Base-by-base conservation (phyloP, 2,113 vertebrate genomes). In the Opisthocomus hoazin region DNA sequence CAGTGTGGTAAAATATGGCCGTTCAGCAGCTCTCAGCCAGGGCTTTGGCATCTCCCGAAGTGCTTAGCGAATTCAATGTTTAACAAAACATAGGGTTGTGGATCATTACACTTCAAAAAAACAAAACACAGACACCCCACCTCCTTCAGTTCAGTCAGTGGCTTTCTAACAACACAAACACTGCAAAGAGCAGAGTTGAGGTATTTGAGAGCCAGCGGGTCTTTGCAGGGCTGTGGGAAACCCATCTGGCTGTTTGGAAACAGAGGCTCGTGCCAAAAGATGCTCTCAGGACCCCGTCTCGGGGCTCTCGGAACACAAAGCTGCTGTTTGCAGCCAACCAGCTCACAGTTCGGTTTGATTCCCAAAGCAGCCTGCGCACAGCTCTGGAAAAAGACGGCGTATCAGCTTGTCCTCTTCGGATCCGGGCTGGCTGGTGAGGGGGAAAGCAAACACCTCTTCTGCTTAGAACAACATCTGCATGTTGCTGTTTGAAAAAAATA, bases 391-490 rank as follows among this genome's bases (percentile, higher is more conserved):
- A 73, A 66, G 50, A 32, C 0, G 0, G 46, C 2, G 5, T 36
- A 80, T 77, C 51, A 43, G 60, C 46, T 36, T 69, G 74, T 77
- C 48, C 57, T 77, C 69, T 41, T 48, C 53, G 63, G 89, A 80
- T 71, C 60, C 43, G 19, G 32, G 76, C 61, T 88, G 84, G 88
- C 69, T 85, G 60, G 45, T 21, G 4, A 76, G 50, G 73, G 30
- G 75, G 43, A 93, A 93, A 90, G 86, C 64, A 89, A 96, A 90
- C 77, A 78, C 58, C 69, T 73, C 88, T 75, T 80, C 71, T 88
- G 70, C 95, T 87, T 39, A 78, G 51, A 84, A 76, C 66, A 96
- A 96, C 96, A 96, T 94, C 94, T 95, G 95, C 82, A 61, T 12
- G 89, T 92, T 77, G 68, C 64, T 94, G 91, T 89, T 92, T 90